Conservation (phyloP, 2,113 vertebrate species). For the Melanerpes aurifrons region DNA sequence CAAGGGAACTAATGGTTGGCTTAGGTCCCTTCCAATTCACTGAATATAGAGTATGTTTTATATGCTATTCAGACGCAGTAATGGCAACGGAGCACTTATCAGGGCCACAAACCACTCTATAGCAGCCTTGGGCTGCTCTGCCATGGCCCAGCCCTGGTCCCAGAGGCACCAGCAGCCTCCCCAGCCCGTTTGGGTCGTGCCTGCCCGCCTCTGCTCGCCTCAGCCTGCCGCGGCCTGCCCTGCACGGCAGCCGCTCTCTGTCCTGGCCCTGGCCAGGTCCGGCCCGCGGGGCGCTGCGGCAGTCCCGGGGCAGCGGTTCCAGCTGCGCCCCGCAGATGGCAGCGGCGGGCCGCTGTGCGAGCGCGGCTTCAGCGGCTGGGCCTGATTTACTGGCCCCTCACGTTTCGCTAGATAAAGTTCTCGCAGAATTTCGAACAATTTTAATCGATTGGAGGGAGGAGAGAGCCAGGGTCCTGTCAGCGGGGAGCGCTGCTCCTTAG, state of each 20-base stretch:
- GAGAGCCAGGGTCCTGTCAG: not conserved
- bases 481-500: not conserved
- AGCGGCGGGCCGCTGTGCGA: not conserved
- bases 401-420: not conserved
- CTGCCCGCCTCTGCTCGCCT: too few relatives aligned
- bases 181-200: not conserved
- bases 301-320: not conserved
- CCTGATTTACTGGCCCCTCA: not conserved
- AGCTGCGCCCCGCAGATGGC: not conserved
- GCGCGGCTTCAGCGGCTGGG: not conserved
- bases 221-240: too few relatives aligned
- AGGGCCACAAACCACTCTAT: not conserved
- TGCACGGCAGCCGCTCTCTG: too few relatives aligned
- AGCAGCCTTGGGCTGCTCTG: not conserved
- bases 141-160: rapidly evolving
- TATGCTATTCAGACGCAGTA: not conserved
- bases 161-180: rapidly evolving
- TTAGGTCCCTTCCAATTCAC: not conserved
- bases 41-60: not conserved
- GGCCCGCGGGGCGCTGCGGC: not conserved
- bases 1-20: rapidly evolving
- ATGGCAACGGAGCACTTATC: rapidly evolving
- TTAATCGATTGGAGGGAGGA: not conserved
- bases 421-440: not conserved
- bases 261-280: too few relatives aligned